A percentile compares a stretch with the other conserved stretches of the same genome.
phyloP scores from a whole-genome alignment of 1,140 invertebrate genomes.

The Cotesia glomerata region DNA sequence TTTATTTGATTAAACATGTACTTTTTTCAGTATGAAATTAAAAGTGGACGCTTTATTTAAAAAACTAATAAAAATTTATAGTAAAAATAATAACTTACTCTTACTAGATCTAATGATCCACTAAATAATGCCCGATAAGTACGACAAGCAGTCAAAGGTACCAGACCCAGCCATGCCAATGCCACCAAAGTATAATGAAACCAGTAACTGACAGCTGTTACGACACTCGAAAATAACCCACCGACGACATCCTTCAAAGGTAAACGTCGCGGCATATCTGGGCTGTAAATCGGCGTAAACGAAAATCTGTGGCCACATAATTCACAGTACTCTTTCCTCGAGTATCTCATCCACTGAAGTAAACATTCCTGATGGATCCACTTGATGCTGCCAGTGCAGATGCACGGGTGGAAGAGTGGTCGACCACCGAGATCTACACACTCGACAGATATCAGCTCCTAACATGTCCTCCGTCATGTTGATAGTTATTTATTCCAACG shows the following conservation, averaged over 20 bases:
- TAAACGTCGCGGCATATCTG: conserved; percentile 96
- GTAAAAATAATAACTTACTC: conserved; percentile 39
- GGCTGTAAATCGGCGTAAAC: conserved; percentile 98
- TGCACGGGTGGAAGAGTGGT: conserved; percentile 96
- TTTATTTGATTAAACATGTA: too few relatives aligned
- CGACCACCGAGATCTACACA: conserved; percentile 92
- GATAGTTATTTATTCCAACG: background rate
- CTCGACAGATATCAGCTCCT: conserved; percentile 90
- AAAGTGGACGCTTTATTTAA: too few relatives aligned
- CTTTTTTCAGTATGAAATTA: too few relatives aligned
- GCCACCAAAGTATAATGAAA: conserved; percentile 95
- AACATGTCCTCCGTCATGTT: conserved; percentile 66
- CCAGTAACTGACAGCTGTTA: conserved; percentile 93
- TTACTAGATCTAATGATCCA: conserved; percentile 81
- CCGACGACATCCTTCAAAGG: conserved; percentile 89
- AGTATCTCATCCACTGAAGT: conserved; percentile 92
- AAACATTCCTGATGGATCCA: conserved; percentile 96
- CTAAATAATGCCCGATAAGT: conserved; percentile 93
- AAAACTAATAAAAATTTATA: too few relatives aligned
- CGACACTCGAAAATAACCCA: conserved; percentile 87
- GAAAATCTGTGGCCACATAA: conserved; percentile 97
- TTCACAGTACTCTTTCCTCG: conserved; percentile 98
- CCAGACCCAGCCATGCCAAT: conserved; percentile 96
- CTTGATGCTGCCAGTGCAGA: conserved; percentile 98
- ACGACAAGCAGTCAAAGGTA: conserved; percentile 95